These are phyloP conservation scores for Idaea aversata DNA, from an alignment of 2,888 invertebrate species.

Conservation along the genomic window DNA sequence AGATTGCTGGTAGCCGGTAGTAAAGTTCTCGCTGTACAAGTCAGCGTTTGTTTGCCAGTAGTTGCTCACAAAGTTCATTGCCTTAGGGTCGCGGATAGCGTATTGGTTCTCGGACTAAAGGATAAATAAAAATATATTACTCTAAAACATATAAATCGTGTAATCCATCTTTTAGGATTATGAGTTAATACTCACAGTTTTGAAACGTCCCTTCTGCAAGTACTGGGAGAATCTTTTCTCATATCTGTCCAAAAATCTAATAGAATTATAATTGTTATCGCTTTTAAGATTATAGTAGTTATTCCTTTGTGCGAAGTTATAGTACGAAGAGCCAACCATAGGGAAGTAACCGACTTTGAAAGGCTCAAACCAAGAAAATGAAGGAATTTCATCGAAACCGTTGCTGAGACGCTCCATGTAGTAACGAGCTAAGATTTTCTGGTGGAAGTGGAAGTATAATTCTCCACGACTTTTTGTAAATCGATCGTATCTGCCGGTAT, in stretches of 20 bases:
- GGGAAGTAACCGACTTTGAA: slow-evolving; percentile 59
- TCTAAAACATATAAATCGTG: not conserved
- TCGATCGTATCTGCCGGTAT: slow-evolving; percentile 66
- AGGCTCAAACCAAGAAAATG: slow-evolving; percentile 83
- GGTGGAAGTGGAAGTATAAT: slow-evolving; percentile 82
- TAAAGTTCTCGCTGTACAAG: slow-evolving; percentile 50
- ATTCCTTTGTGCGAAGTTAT: slow-evolving; percentile 80
- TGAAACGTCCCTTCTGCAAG: slow-evolving; percentile 77
- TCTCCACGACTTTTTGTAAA: slow-evolving; percentile 82
- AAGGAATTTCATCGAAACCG: slow-evolving; percentile 81
- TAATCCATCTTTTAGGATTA: not conserved
- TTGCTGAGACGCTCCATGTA: slow-evolving; percentile 85
- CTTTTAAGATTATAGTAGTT: slow-evolving; percentile 80
- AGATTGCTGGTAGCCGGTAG: slow-evolving; percentile 68
- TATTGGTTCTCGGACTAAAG: slow-evolving; percentile 59
- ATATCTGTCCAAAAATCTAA: slow-evolving; percentile 81
- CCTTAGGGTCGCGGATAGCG: slow-evolving; percentile 56
- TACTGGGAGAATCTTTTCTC: slow-evolving; percentile 77
- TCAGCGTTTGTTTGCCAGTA: slow-evolving; percentile 80
- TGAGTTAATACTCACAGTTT: slow-evolving; percentile 66
- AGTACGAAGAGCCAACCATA: slow-evolving; percentile 34
- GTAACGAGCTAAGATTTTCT: slow-evolving; percentile 85
- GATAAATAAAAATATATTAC: not conserved
- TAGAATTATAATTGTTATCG: slow-evolving; percentile 71
- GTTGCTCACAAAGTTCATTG: slow-evolving; percentile 78